Evolutionary conservation across 2,888 invertebrate species (phyloP), one percentile per base, ranked within the genome.

Genomic region (Clunio marinus): DNA sequence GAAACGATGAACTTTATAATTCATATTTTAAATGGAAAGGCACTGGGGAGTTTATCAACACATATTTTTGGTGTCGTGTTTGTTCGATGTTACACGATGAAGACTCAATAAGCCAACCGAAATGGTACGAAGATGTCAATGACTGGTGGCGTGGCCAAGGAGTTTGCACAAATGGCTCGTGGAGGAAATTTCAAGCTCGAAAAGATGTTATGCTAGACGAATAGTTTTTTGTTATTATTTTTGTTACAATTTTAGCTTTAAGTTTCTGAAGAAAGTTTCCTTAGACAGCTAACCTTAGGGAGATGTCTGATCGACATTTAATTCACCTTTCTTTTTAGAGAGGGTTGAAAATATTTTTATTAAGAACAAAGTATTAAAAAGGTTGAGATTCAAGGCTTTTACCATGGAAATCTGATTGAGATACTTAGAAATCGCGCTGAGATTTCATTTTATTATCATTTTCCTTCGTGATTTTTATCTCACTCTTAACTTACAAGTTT

Each of bases 21-120:
- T 90, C 93, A 27, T 97, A 97, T 78, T 96, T 96, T 78, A 86
- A 85, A 73, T 95, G 94, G 94, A 91, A 92, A 81, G 93, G 92
- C 59, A 94, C 93, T 0, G 97, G 97, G 1, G 91, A 94, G 77
- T 95, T 97, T 76, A 91, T 97, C 74, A 96, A 98, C 80, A 97
- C 97, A 22, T 93, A 87, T 77, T 95, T 93, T 80, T 93, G 93
- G 87, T 96, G 94, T 77, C 86, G 94, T 45, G 82, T 95, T 69
- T 95, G 95, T 77, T 80, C 83, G 45, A 76, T 83, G 69, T 74
- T 84, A 37, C 83, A 84, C 72, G 81, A 81, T 70, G 79, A 79
- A 70, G 77, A 79, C 35, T 74, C 77, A 24, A 69, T 79, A 25
- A 73, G 73, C 2, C 76, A 75, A 58, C 74, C 78, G 1, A 74